These are phyloP conservation scores for Zonitis immaculata DNA, from an alignment of 2,888 invertebrate genomes.

Conservation along the genomic window DNA sequence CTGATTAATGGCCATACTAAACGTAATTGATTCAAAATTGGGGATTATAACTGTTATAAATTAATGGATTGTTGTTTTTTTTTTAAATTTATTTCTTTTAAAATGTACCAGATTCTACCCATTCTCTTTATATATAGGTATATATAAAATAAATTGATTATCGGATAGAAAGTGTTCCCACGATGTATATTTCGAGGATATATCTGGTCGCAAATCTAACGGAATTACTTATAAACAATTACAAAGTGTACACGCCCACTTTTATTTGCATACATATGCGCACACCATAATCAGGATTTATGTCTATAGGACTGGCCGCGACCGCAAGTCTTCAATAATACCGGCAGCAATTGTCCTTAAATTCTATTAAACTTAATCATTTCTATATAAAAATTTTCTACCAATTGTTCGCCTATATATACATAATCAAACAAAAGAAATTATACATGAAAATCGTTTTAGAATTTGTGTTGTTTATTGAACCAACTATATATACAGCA, in stretches of 20 bases:
- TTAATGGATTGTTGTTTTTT: neutral
- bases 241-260: constrained; percentile 36
- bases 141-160: constrained; percentile 31
- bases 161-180: constrained; percentile 37
- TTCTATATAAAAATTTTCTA: neutral
- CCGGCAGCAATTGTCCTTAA: neutral
- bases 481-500: neutral
- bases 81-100: neutral
- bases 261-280: constrained; percentile 34
- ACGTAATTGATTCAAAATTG: neutral
- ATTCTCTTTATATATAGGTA: constrained; percentile 16
- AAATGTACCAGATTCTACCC: constrained; percentile 17
- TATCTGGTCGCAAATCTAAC: constrained; percentile 27
- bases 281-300: constrained; percentile 28
- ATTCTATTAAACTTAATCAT: neutral
- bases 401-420: neutral
- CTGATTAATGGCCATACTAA: neutral
- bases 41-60: neutral
- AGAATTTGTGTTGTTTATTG: neutral
- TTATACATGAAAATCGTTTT: neutral
- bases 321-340: neutral
- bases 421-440: neutral
- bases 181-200: constrained; percentile 30
- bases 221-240: constrained; percentile 35
- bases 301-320: constrained; percentile 16